Evolutionary conservation across 2,113 vertebrate genomes (phyloP).

Genomic region (Micromys minutus): DNA sequence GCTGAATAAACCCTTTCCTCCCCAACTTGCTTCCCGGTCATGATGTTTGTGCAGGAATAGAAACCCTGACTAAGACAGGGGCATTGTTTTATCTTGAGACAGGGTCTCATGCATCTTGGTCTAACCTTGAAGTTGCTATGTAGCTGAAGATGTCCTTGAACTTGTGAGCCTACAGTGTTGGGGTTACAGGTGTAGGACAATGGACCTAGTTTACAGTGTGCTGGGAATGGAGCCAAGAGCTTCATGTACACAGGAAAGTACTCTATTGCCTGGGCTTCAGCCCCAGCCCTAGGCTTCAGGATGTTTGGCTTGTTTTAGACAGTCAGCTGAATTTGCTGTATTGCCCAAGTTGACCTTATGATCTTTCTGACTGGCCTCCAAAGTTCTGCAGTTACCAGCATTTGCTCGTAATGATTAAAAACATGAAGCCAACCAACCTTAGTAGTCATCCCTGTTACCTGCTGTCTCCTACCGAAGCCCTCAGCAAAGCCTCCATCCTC

Average conservation of each 20-base stretch:
- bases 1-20: too few relatives aligned
- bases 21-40: too few relatives aligned
- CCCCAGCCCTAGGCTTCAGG: background rate
- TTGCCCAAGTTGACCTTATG: background rate
- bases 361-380: background rate
- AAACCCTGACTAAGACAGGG: too few relatives aligned
- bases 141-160: background rate
- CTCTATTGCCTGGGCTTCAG: background rate
- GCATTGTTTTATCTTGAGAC: background rate
- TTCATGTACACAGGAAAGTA: background rate
- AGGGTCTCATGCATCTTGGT: background rate
- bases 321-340: background rate
- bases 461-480: background rate
- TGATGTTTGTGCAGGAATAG: too few relatives aligned
- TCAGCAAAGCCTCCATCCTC: background rate
- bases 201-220: background rate
- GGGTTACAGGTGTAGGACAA: background rate
- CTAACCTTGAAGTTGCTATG: background rate
- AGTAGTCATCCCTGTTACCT: too few relatives aligned
- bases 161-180: background rate
- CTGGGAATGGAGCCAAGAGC: background rate
- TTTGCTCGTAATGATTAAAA: background rate
- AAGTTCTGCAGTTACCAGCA: background rate
- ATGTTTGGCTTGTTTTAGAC: background rate
- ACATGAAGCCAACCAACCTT: background rate